These are phyloP conservation scores for Tubiluchus corallicola DNA, from an alignment of 2,888 invertebrate species.

Conservation along the genomic window DNA sequence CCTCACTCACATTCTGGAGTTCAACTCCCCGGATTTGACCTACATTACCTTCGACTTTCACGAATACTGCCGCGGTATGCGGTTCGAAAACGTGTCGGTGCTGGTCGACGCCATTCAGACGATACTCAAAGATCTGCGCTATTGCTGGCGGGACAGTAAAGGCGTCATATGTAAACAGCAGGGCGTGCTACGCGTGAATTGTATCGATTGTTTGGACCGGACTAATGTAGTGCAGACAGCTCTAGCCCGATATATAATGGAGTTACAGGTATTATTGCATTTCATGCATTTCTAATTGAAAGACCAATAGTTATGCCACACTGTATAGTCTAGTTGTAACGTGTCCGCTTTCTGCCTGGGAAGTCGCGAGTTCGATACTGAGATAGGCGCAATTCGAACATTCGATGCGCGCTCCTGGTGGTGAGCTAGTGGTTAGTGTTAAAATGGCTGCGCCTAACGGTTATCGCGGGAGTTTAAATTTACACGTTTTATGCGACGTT, in stretches of 20 bases:
- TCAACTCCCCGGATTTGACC: conserved; percentile 57
- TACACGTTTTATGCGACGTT: too few species aligned
- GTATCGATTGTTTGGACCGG: conserved; percentile 92
- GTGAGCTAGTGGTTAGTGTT: too few species aligned
- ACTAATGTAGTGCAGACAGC: conserved; percentile 97
- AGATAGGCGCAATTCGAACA: too few species aligned
- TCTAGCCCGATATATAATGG: conserved; percentile 71
- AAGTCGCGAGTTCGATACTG: too few species aligned
- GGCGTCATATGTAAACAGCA: conserved; percentile 66
- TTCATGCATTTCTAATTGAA: too few species aligned
- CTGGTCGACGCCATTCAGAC: conserved; percentile 64
- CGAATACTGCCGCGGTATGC: conserved; percentile 94
- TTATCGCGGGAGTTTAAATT: too few species aligned
- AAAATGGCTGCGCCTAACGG: too few species aligned
- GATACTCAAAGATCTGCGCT: conserved; percentile 67
- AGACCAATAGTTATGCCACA: not conserved
- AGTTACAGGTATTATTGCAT: conserved; percentile 71
- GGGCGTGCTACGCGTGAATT: conserved; percentile 89
- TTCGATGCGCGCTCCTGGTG: too few species aligned
- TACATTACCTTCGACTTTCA: conserved; percentile 96
- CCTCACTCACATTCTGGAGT: conserved; percentile 60
- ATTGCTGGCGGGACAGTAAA: conserved; percentile 48
- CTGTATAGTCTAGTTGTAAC: too few species aligned
- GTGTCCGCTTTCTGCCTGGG: too few species aligned
- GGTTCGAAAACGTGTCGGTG: conserved; percentile 86